Evolutionary conservation across 1,140 invertebrate species (phyloP), one percentile per base, ranked within the genome.

Genomic region (Matsumurasca onukii): DNA sequence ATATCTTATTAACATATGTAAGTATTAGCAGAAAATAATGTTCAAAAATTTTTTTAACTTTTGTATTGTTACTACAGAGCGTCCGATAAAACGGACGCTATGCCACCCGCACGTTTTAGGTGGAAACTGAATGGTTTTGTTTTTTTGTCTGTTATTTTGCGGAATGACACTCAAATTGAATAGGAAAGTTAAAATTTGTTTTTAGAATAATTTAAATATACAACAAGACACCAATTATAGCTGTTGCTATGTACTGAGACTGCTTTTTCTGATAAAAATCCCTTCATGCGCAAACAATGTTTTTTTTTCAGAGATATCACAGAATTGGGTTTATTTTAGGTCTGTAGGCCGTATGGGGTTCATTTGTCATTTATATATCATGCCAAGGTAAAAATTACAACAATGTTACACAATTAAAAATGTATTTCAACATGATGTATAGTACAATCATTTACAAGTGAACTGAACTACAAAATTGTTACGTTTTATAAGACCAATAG

Each of bases 81-180:
- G 49, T 51, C 49, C 49, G 49, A 51, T 51, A 51, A 51, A 51
- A 20, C 49, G 49, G 49, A 51, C 49, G 49, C 49, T 22, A n/a
- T 51, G 49, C 49, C 3, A 5, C n/a, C 17, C 34, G 9, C 9
- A 9, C 17, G 17, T 9, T 45, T 45, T 9, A 12, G 9, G 17
- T 12, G 9, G 17, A 51, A 20, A 51, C n/a, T 51, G 5, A 17
- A 3, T 22, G n/a, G 5, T 3, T 3, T n/a, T 20, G n/a, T 5
- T 5, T 20, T 12, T 20, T n/a, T 22, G n/a, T 51, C 39, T 12
- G n/a, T 12, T 12, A 45, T 51, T 51, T 12, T 3, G 3, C n/a
- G n/a, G 49, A 20, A 20, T 12, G 24, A 3, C 24, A 20, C 24
- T 51, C 17, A 3, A 3, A 3, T 9, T n/a, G 3, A 5, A 20